A percentile compares a stretch with the other conserved stretches of the same genome.
phyloP scores from a whole-genome alignment of 2,797 vertebrate species.

The Hemitrygon akajei region DNA sequence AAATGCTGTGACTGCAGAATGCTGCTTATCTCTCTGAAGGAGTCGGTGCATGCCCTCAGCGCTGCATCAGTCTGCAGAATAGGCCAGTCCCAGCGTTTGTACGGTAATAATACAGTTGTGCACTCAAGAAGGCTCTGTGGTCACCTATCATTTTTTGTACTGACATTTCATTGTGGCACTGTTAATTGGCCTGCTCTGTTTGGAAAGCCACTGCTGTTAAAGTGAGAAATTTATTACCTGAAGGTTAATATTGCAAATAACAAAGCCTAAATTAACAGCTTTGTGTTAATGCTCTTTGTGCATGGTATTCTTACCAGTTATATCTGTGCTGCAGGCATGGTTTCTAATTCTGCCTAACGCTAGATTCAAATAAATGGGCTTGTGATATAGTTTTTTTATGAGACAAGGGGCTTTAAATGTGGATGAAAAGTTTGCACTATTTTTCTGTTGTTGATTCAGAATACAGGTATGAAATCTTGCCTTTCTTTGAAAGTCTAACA shows the following conservation, averaged over 20 bases:
- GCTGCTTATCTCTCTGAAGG: conserved; percentile 16
- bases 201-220: background rate
- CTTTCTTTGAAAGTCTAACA: background rate
- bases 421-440: background rate
- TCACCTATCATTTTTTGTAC: conserved; percentile 12
- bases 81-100: background rate
- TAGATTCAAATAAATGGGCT: too few species aligned
- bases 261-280: background rate
- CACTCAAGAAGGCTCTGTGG: background rate
- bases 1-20: conserved; percentile 33
- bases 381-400: background rate
- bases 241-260: background rate
- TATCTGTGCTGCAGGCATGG: background rate
- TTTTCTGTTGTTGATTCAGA: background rate
- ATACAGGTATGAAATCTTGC: background rate
- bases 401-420: background rate
- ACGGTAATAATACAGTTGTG: background rate
- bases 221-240: background rate
- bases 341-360: background rate
- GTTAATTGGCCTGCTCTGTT: conserved; percentile 2
- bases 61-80: conserved; percentile 30
- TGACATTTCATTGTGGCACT: background rate
- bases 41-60: conserved; percentile 3
- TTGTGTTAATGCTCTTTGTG: background rate
- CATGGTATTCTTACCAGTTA: background rate